Evolutionary conservation across 2,888 invertebrate genomes (phyloP), one percentile per base, ranked within the genome.

Genomic region (Imbricaverruca yamaguchii): DNA sequence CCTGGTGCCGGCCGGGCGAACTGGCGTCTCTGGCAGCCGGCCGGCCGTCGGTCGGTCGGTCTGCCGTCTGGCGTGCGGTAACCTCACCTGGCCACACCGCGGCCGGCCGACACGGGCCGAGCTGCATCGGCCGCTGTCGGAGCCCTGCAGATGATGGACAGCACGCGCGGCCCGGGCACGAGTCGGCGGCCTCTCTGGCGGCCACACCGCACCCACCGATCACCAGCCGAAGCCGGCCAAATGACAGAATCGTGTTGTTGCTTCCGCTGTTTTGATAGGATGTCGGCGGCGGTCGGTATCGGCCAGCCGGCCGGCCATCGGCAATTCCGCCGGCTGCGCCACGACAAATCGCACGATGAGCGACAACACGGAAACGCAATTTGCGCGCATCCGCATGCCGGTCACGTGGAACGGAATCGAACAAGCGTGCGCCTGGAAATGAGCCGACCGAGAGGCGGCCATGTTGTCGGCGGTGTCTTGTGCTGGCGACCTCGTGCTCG

Each of bases 171-270:
- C 53, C 53, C 10, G 21, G 74, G 53, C 21, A 55, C 55, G 55
- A 74, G 23, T 15, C 13, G 69, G 39, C 39, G 15, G 74, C 21
- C 74, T 6, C 12, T 4, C 21, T 10, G 55, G 10, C 39, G 8
- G 55, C 18, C 55, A 7, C 53, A 4, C 53, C 21, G 53, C 8
- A 21, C 53, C 23, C 21, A 55, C 74, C 13, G 74, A 12, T 55
- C 21, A 55, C 55, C 74, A 53, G 21, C 55, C 74, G 4, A 39
- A 74, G 74, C 74, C 7, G 74, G 74, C 55, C 74, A 74, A 74
- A 74, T 74, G 74, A 74, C 74, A 55, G 74, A 74, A 74, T 74
- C 74, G 21, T 74, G 74, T 74, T 74, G 74, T 55, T 74, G 74
- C 53, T 74, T 74, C 74, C 74, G 74, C 55, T 74, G 74, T 74